Base-by-base conservation (phyloP, 2,797 vertebrate genomes). In the Caiman crocodilus region DNA sequence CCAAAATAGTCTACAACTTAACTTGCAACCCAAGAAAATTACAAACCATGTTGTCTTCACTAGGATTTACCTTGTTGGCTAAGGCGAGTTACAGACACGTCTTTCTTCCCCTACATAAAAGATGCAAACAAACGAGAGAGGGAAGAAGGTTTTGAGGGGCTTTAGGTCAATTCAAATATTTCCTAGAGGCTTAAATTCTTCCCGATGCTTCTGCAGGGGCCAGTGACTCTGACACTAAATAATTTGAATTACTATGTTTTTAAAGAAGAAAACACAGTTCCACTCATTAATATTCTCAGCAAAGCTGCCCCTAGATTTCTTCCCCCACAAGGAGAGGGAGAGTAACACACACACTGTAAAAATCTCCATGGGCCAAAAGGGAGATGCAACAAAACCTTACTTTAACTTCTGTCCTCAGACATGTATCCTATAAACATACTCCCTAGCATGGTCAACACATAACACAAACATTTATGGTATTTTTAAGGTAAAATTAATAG, bases 361-460 rank as follows among this genome's bases (percentile, higher is more conserved):
- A 15, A 50, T 65, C 30, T 18, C 18, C 30, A 10, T 80, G 86
- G 69, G 50, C 13, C 32, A 82, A 71, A 69, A n/a, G 32, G 14
- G 25, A 90, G 79, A 84, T 69, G 20, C 87, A 88, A 35, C 14
- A 67, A 35, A 93, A 93, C 20, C 35, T 80, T 42, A 79, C 77
- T n/a, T 69, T 65, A n/a, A 20, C 78, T 65, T 60, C 17, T 30
- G 18, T 73, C 18, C 60, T 18, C 9, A 82, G 2, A 26, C 0
- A 1, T 4, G 14, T 55, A 17, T 14, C 79, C 4, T 69, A 88
- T 30, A 50, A 91, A 88, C 93, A 87, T 57, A 83, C 59, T 81
- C 35, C 20, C 12, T 84, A 77, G 21, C 80, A 78, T 57, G 15
- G 59, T 77, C 79, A 71, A 92, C 59, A 32, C 57, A 86, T 91